Conservation (phyloP, 2,113 vertebrate species). For the Coryphaenoides rupestris region DNA sequence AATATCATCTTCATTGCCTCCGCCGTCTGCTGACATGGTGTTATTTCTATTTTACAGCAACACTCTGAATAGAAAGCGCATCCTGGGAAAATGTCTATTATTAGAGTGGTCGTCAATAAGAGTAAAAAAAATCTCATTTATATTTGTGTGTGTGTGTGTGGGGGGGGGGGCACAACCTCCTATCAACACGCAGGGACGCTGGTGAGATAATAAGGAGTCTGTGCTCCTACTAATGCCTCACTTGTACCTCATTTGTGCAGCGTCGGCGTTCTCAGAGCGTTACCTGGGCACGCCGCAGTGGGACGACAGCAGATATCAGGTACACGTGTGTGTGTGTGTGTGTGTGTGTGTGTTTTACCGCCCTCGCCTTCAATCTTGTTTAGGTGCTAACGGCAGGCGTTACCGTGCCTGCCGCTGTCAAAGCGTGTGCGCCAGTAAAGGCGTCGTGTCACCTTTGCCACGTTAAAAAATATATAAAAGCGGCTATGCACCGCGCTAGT, state of each 20-base stretch:
- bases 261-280: constrained; percentile 93
- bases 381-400: constrained; percentile 5
- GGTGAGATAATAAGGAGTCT: background rate
- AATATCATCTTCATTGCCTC: background rate
- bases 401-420: constrained; percentile 30
- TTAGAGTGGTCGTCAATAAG: background rate
- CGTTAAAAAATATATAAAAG: too few relatives aligned
- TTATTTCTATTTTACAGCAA: background rate
- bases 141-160: too few relatives aligned
- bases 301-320: constrained; percentile 93
- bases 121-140: too few relatives aligned
- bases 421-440: constrained; percentile 5
- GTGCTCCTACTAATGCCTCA: constrained; percentile 26
- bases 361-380: constrained; percentile 28
- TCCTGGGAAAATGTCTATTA: background rate
- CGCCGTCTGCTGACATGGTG: background rate
- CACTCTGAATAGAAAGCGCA: constrained; percentile 1
- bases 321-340: constrained; percentile 51
- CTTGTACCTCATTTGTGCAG: constrained; percentile 66
- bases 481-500: too few relatives aligned
- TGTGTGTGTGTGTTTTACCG: background rate
- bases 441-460: background rate
- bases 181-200: too few relatives aligned
- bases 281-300: constrained; percentile 88
- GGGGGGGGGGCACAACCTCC: too few relatives aligned